Conservation (phyloP, 2,888 invertebrate species). For the Strigamia crassipes region DNA sequence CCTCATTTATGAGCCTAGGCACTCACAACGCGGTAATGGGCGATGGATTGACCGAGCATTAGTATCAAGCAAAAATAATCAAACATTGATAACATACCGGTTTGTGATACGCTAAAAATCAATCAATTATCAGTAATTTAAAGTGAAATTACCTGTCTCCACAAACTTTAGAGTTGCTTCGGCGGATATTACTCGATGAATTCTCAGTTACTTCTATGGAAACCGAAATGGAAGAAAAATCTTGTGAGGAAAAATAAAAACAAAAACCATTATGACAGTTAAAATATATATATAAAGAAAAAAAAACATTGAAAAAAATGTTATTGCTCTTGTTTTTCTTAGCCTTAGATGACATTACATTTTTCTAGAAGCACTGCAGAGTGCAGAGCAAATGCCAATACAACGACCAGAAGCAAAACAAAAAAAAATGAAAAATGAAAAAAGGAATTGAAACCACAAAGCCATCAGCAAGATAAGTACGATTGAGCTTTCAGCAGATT, state of each 20-base stretch:
- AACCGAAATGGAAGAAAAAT: conserved; percentile 63
- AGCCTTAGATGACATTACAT: neutral
- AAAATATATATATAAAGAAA: neutral
- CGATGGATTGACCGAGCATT: conserved; percentile 12
- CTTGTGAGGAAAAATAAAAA: conserved; percentile 59
- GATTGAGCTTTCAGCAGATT: conserved; percentile 19
- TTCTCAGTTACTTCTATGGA: conserved; percentile 63
- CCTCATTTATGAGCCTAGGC: conserved; percentile 2
- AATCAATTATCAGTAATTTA: neutral
- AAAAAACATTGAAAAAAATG: neutral
- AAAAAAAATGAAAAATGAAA: neutral
- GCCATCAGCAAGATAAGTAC: neutral
- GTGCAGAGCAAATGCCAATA: conserved; percentile 32
- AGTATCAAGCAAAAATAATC: conserved; percentile 6
- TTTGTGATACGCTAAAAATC: neutral
- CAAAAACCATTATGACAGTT: neutral
- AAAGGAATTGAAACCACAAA: conserved; percentile 14
- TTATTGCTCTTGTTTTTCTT: conserved; percentile 15
- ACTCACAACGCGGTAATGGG: conserved; percentile 10
- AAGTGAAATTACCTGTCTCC: conserved; percentile 64
- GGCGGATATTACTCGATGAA: neutral
- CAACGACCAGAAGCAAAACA: conserved; percentile 12
- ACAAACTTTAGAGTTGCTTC: conserved; percentile 82
- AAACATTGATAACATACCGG: neutral
- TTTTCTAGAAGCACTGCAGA: neutral